Evolutionary conservation across 2,797 vertebrate genomes (phyloP).

Genomic region (Danio choprae): DNA sequence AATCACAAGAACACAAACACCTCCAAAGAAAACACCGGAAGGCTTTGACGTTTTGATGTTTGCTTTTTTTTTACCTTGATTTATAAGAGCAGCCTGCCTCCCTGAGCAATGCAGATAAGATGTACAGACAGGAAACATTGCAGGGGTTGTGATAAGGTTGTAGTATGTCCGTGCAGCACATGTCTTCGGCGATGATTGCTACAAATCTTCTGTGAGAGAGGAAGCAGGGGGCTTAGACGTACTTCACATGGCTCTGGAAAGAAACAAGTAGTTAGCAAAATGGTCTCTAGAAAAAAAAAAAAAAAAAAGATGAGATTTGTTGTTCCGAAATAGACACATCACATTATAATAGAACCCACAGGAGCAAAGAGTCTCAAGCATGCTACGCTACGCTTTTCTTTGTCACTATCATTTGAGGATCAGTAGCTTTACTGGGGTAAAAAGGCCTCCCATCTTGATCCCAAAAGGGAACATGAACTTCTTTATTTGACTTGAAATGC

Average conservation of each 20-base stretch:
- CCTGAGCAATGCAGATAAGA: slow-evolving; percentile 54
- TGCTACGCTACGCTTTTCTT: not conserved
- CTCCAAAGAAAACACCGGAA: slow-evolving; percentile 34
- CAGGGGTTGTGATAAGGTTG: slow-evolving; percentile 49
- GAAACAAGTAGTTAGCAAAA: slow-evolving; percentile 34
- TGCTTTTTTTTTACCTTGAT: slow-evolving; percentile 39
- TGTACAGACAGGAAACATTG: slow-evolving; percentile 46
- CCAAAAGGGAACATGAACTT: slow-evolving; percentile 20
- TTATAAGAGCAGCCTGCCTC: slow-evolving; percentile 40
- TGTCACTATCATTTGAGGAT: slow-evolving; percentile 29
- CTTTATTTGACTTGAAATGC: slow-evolving; percentile 41
- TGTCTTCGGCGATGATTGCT: slow-evolving; percentile 48
- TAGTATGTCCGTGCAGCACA: slow-evolving; percentile 46
- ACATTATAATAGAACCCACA: slow-evolving; percentile 41
- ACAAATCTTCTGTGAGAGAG: slow-evolving; percentile 24
- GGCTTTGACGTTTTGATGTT: slow-evolving; percentile 47
- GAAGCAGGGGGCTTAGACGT: slow-evolving; percentile 28
- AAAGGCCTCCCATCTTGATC: slow-evolving; percentile 33
- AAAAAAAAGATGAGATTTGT: slow-evolving; percentile 32
- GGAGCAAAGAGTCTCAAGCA: slow-evolving; percentile 16
- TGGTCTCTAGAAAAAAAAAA: slow-evolving; percentile 38
- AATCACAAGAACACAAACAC: slow-evolving; percentile 32
- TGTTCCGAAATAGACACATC: slow-evolving; percentile 27
- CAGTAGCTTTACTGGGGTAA: slow-evolving; percentile 40
- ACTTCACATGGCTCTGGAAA: slow-evolving; percentile 30